Conservation (phyloP, 1,140 invertebrate species). For the Caerostris darwini region DNA sequence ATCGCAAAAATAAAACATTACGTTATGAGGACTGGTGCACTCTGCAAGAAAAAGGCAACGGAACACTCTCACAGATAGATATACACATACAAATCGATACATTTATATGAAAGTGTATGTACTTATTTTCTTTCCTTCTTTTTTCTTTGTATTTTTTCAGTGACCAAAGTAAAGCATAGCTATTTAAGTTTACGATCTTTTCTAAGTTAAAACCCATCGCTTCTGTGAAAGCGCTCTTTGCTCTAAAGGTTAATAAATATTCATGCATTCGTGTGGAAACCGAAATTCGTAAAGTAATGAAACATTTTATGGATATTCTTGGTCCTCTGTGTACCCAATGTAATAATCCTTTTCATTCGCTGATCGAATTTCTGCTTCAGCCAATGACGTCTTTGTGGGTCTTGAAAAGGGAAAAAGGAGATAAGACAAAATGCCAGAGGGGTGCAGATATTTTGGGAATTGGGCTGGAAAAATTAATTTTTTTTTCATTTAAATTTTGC, state of each 20-base stretch:
- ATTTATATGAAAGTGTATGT: slow-evolving; percentile 26
- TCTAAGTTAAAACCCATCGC: slow-evolving; percentile 75
- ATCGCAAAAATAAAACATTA: slow-evolving; percentile 32
- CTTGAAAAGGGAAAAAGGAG: neutral
- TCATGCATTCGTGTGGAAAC: slow-evolving; percentile 76
- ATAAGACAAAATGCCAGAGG: slow-evolving; percentile 53
- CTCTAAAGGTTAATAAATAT: slow-evolving; percentile 77
- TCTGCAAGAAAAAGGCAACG: neutral
- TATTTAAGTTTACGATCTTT: slow-evolving; percentile 78
- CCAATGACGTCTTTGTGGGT: slow-evolving; percentile 70
- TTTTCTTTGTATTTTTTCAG: slow-evolving; percentile 14
- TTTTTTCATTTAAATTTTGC: too few relatives aligned
- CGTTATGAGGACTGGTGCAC: neutral
- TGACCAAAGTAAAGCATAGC: slow-evolving; percentile 65
- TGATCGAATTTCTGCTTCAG: slow-evolving; percentile 72
- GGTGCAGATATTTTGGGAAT: slow-evolving; percentile 27
- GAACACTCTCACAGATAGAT: slow-evolving; percentile 38
- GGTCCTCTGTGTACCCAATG: slow-evolving; percentile 69
- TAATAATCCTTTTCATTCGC: slow-evolving; percentile 78
- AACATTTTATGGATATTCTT: slow-evolving; percentile 78
- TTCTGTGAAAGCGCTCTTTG: slow-evolving; percentile 73
- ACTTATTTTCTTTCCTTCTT: neutral
- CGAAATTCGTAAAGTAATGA: slow-evolving; percentile 77
- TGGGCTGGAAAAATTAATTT: slow-evolving; percentile 26
- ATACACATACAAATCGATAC: slow-evolving; percentile 33